Evolutionary conservation across 2,888 invertebrate species (phyloP).

Genomic region (Chymomyza amoena): DNA sequence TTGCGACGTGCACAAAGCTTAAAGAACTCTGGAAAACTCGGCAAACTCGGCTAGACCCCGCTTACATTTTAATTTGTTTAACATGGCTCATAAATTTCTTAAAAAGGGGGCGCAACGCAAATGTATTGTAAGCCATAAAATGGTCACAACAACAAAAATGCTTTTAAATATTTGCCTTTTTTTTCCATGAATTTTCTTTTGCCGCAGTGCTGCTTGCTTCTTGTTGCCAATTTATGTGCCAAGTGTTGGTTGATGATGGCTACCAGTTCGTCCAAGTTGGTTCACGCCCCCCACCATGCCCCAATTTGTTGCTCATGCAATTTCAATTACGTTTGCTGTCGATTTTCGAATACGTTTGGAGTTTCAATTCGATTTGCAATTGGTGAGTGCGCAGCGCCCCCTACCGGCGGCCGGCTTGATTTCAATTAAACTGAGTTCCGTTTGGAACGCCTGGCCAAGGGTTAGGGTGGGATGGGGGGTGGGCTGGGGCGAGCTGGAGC

Average conservation of each 20-base stretch:
- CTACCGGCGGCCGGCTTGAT: slow-evolving; percentile 52
- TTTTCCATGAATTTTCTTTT: slow-evolving; percentile 10
- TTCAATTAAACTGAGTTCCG: slow-evolving; percentile 71
- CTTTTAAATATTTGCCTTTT: neutral
- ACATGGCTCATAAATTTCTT: slow-evolving; percentile 62
- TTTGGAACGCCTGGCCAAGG: slow-evolving; percentile 37
- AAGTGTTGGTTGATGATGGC: slow-evolving; percentile 34
- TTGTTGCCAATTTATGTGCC: slow-evolving; percentile 62
- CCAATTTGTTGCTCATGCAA: slow-evolving; percentile 74
- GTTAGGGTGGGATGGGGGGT: neutral
- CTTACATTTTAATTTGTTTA: slow-evolving; percentile 54
- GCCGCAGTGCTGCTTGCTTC: slow-evolving; percentile 35
- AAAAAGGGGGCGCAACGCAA: slow-evolving; percentile 7
- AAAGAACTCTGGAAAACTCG: slow-evolving; percentile 38
- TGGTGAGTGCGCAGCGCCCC: neutral
- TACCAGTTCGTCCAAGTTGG: slow-evolving; percentile 29
- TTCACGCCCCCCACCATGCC: neutral
- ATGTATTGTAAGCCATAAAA: slow-evolving; percentile 42
- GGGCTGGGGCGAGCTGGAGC: slow-evolving; percentile 31
- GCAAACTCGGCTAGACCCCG: slow-evolving; percentile 3
- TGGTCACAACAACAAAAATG: neutral
- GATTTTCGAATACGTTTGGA: slow-evolving; percentile 70
- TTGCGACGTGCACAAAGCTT: slow-evolving; percentile 56
- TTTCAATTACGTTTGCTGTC: slow-evolving; percentile 75
- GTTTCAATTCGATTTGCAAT: slow-evolving; percentile 68